phyloP scores from a whole-genome alignment of 1,140 invertebrate genomes.

The Cotesia glomerata region DNA sequence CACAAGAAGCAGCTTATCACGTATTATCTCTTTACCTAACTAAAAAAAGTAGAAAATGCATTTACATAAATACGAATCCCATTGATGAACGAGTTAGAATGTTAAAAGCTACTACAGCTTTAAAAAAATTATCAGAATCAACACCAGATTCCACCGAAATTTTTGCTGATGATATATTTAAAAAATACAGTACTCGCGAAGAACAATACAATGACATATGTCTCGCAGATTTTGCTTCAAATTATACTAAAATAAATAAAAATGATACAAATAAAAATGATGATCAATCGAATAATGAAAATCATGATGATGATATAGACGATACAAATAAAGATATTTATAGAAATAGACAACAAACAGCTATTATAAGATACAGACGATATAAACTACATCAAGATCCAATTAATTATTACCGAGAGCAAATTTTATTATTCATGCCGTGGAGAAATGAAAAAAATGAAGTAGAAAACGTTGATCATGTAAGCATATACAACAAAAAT shows the following conservation, averaged over 20 bases:
- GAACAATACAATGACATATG: background rate
- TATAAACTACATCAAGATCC: slow-evolving; percentile 30
- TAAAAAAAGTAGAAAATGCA: slow-evolving; percentile 5
- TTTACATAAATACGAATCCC: background rate
- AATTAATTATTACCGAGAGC: slow-evolving; percentile 37
- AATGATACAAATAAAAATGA: background rate
- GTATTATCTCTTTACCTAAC: slow-evolving; percentile 34
- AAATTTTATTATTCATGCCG: slow-evolving; percentile 35
- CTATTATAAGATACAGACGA: slow-evolving; percentile 15
- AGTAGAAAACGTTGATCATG: slow-evolving; percentile 29
- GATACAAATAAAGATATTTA: background rate
- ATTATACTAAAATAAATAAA: background rate
- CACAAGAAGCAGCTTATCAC: slow-evolving; percentile 44
- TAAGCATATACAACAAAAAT: slow-evolving; percentile 1
- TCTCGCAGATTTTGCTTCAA: background rate
- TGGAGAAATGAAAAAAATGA: slow-evolving; percentile 36
- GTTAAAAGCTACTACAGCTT: background rate
- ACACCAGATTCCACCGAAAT: slow-evolving; percentile 1
- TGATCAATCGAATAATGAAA: no score
- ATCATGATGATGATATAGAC: background rate
- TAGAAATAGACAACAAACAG: background rate
- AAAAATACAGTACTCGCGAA: background rate
- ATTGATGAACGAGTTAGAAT: background rate
- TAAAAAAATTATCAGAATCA: background rate
- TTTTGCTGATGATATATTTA: background rate